Conservation (phyloP, 1,140 invertebrate species). For the Eurosta solidaginis region DNA sequence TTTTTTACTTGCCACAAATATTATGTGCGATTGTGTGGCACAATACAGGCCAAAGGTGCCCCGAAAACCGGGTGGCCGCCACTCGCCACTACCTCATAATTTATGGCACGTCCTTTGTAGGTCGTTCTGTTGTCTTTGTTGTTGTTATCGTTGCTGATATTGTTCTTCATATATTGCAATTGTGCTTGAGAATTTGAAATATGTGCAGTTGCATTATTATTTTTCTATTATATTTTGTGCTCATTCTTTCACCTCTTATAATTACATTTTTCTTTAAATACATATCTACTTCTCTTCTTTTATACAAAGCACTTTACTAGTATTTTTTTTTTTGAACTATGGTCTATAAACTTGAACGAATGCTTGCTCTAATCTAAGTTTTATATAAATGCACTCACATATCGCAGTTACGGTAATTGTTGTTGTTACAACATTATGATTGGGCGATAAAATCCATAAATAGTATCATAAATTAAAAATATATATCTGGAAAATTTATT, state of each 20-base stretch:
- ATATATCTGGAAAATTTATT: constrained; percentile 7
- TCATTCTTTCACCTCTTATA: background rate
- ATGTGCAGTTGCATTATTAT: background rate
- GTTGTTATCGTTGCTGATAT: background rate
- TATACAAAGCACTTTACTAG: background rate
- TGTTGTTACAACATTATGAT: background rate
- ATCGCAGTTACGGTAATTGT: background rate
- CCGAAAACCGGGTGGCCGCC: constrained; percentile 2
- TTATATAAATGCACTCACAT: background rate
- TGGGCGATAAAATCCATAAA: constrained; percentile 26
- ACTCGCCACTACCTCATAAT: constrained; percentile 8
- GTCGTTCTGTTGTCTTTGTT: background rate
- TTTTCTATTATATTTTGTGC: background rate
- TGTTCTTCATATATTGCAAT: background rate
- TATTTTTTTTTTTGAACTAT: no score
- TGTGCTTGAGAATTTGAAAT: background rate
- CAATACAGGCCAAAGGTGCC: background rate
- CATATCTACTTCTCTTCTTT: background rate
- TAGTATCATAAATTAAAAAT: constrained; percentile 10
- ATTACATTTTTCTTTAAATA: background rate
- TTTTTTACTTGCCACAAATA: background rate
- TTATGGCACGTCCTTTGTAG: constrained; percentile 10
- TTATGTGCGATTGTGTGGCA: background rate
- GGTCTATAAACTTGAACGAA: no score
- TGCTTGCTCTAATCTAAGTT: no score